Conservation (phyloP, 2,797 vertebrate species). For the Sebastes nivosus region DNA sequence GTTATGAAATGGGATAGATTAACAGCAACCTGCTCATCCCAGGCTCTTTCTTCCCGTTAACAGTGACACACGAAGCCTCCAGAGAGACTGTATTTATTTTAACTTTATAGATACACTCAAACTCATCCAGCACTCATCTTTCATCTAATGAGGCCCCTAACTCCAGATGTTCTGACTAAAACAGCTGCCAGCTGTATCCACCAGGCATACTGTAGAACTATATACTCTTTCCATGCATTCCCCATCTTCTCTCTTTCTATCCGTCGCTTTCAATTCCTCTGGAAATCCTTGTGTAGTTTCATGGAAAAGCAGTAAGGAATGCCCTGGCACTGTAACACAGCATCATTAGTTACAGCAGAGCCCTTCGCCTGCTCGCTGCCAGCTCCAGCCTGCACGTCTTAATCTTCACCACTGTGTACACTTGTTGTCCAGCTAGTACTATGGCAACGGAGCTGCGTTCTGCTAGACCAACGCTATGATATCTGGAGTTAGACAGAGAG, state of each 20-base stretch:
- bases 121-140: conserved; percentile 31
- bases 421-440: conserved; percentile 71
- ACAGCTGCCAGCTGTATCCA: conserved; percentile 35
- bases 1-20: neutral
- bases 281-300: conserved; percentile 19
- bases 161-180: conserved; percentile 60
- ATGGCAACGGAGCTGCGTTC: conserved; percentile 65
- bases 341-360: conserved; percentile 49
- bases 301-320: conserved; percentile 63
- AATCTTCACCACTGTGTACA: conserved; percentile 72
- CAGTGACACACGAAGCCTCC: conserved; percentile 5
- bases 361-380: conserved; percentile 25
- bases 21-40: neutral
- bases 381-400: conserved; percentile 54
- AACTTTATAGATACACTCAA: neutral
- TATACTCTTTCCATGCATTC: conserved; percentile 10
- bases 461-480: conserved; percentile 38
- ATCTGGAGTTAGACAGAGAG: conserved; percentile 39
- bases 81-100: conserved; percentile 4
- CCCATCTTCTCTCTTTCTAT: neutral
- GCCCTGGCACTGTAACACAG: conserved; percentile 44
- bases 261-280: conserved; percentile 17
- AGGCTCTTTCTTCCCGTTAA: neutral
- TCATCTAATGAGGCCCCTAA: conserved; percentile 25
- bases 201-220: neutral